Conservation (phyloP, 1,140 invertebrate genomes). For the Platyscapa corneri region DNA sequence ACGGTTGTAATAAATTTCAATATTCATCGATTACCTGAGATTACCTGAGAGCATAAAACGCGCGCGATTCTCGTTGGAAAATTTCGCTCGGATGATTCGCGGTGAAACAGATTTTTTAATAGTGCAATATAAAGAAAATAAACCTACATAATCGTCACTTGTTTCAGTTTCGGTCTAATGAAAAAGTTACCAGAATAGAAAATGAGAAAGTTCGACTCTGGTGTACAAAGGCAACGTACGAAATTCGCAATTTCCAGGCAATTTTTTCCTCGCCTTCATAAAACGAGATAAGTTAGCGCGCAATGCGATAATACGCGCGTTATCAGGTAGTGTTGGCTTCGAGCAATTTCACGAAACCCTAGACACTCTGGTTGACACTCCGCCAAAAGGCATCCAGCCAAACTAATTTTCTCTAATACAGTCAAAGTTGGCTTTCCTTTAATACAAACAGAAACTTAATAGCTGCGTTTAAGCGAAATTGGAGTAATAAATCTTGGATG, state of each 20-base stretch:
- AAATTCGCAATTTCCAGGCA: conserved; percentile 6
- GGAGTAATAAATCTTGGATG: no score
- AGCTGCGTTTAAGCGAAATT: background rate
- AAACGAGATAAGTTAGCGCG: background rate
- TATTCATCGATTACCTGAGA: no score
- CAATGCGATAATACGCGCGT: background rate
- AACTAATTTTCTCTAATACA: conserved; percentile 24
- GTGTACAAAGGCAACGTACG: conserved; percentile 18
- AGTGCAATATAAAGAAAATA: background rate
- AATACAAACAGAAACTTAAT: background rate
- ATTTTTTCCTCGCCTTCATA: background rate
- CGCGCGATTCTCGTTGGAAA: no score
- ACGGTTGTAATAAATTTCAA: no score
- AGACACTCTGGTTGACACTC: conserved; percentile 2
- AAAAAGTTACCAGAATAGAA: conserved; percentile 46
- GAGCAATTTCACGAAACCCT: background rate
- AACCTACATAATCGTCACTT: background rate
- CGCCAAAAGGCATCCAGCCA: conserved; percentile 26
- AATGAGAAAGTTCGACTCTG: conserved; percentile 32
- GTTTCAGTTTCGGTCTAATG: conserved; percentile 2
- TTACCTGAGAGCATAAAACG: no score
- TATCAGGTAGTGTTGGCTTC: background rate
- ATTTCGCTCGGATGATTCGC: no score
- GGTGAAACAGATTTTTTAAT: background rate
- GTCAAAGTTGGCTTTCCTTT: background rate